Conservation (phyloP, 2,888 invertebrate species). For the Pantelozetes paolii region DNA sequence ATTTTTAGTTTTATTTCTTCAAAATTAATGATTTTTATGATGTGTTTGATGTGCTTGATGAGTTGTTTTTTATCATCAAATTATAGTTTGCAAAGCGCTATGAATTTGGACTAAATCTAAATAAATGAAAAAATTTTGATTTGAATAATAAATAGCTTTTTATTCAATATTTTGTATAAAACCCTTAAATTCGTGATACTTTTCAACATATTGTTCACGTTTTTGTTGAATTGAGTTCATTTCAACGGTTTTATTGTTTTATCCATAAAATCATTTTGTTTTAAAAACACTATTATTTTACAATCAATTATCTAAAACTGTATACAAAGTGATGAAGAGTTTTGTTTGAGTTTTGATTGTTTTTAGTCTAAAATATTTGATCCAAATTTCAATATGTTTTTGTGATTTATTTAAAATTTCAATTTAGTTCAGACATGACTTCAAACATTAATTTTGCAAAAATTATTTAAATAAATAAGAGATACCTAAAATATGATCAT, state of each 20-base stretch:
- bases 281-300: neutral
- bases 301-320: neutral
- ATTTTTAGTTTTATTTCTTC: no score
- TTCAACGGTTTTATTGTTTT: neutral
- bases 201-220: no score
- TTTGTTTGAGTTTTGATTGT: neutral
- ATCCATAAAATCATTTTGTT: neutral
- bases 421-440: no score
- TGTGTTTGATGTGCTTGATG: neutral
- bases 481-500: no score
- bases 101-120: conserved; percentile 15
- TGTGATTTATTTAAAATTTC: no score
- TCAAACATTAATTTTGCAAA: no score
- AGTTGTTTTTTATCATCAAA: neutral
- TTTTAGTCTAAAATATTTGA: neutral
- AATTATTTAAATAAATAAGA: no score
- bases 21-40: neutral
- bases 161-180: neutral
- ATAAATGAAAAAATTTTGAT: neutral
- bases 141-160: neutral
- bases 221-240: no score
- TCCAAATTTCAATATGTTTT: no score
- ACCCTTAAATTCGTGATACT: neutral
- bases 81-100: no score
- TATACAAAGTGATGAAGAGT: neutral